Conservation (phyloP, 2,797 vertebrate genomes). For the Acropternis orthonyx region DNA sequence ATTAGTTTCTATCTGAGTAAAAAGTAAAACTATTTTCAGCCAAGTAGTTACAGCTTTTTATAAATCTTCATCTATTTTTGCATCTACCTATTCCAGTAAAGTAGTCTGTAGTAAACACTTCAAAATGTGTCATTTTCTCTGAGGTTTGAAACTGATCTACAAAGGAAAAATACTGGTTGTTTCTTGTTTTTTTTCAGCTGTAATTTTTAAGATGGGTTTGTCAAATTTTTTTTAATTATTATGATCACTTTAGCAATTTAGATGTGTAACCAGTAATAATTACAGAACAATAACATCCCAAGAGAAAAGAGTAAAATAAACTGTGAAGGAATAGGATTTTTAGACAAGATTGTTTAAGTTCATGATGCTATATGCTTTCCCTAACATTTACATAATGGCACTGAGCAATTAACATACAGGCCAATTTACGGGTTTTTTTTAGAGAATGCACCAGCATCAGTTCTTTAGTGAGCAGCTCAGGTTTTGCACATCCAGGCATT, state of each 20-base stretch:
- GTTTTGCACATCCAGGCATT: not conserved
- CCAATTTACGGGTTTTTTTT: rapidly evolving
- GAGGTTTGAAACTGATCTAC: not conserved
- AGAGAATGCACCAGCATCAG: not conserved
- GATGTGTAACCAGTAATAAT: not conserved
- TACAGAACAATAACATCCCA: not conserved
- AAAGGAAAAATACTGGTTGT: not conserved
- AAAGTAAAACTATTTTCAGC: slow-evolving; percentile 36
- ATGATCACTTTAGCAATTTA: not conserved
- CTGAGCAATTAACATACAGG: not conserved
- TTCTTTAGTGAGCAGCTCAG: not conserved
- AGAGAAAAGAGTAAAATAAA: not conserved
- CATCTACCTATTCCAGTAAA: slow-evolving; percentile 24
- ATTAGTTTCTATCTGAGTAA: slow-evolving; percentile 16
- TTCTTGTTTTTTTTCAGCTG: not conserved
- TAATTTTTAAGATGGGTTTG: not conserved
- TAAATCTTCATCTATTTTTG: slow-evolving; percentile 27
- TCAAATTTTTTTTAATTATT: not conserved
- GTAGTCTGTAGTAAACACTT: not conserved
- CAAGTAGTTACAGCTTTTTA: not conserved
- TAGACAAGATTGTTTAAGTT: not conserved
- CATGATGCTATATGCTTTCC: not conserved
- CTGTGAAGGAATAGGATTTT: not conserved
- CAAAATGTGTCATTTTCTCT: not conserved
- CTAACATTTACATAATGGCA: not conserved